Percentiles rank a stretch among this genome's conserved stretches.
These are phyloP conservation scores for Meiosimyza platycephala DNA, from an alignment of 2,888 invertebrate species.

Conservation along the genomic window DNA sequence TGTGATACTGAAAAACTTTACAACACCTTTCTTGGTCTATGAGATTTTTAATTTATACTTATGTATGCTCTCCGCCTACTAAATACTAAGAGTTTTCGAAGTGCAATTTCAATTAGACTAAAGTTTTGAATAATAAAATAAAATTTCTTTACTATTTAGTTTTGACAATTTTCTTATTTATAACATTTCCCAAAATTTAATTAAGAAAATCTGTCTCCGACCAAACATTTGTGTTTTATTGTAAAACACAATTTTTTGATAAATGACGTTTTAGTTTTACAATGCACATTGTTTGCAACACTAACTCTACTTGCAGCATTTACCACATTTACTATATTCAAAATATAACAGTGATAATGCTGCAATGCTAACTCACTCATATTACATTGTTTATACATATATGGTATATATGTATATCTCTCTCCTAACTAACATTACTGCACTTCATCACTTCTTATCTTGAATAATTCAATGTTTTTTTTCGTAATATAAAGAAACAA, in stretches of 20 bases:
- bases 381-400: background rate
- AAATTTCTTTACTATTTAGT: too few species aligned
- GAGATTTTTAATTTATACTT: too few species aligned
- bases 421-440: background rate
- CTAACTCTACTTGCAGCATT: too few species aligned
- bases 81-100: too few species aligned
- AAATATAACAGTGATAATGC: background rate
- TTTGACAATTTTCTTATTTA: too few species aligned
- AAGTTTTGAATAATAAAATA: too few species aligned
- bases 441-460: slow-evolving; percentile 5
- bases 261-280: background rate
- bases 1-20: too few species aligned
- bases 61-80: too few species aligned
- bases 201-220: too few species aligned
- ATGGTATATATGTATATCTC: background rate
- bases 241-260: slow-evolving; percentile 9
- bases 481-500: slow-evolving; percentile 6
- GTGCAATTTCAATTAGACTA: too few species aligned
- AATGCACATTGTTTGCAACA: background rate
- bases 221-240: background rate
- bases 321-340: background rate
- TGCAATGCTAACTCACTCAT: background rate
- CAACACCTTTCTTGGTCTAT: too few species aligned
- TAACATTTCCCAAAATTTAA: too few species aligned
- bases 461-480: slow-evolving; percentile 4